Evolutionary conservation across 1,140 invertebrate genomes (phyloP).

Genomic region (Carposina sasakii): DNA sequence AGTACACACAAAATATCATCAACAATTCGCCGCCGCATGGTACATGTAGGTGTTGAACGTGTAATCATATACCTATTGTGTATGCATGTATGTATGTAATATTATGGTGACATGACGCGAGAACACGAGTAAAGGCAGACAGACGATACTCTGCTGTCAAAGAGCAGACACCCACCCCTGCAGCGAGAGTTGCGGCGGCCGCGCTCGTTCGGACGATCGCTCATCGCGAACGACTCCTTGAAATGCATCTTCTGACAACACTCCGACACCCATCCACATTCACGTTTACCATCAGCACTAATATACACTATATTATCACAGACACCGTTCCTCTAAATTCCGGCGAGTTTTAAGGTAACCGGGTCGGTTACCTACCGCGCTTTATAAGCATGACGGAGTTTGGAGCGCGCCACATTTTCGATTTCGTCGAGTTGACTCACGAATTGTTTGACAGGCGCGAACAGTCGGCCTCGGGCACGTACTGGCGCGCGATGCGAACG

Average conservation of each 20-base stretch:
- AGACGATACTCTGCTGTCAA: background rate
- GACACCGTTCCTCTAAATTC: constrained; percentile 38
- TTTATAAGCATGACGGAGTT: constrained; percentile 24
- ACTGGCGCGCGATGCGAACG: constrained; percentile 61
- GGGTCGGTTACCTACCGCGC: constrained; percentile 31
- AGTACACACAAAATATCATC: too few relatives aligned
- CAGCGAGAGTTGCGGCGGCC: constrained; percentile 68
- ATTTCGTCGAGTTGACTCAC: constrained; percentile 30
- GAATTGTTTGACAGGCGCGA: constrained; percentile 49
- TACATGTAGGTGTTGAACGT: too few relatives aligned
- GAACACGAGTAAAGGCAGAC: background rate
- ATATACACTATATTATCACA: constrained; percentile 59
- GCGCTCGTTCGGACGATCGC: constrained; percentile 67
- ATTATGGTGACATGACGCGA: background rate
- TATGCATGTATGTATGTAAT: too few relatives aligned
- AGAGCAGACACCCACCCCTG: constrained; percentile 62
- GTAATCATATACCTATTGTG: background rate
- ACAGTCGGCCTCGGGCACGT: constrained; percentile 59
- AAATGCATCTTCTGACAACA: constrained; percentile 69
- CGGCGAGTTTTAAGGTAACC: too few relatives aligned
- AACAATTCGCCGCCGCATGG: too few relatives aligned
- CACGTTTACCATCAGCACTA: constrained; percentile 62
- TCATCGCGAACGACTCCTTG: constrained; percentile 70
- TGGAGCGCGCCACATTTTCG: constrained; percentile 46
- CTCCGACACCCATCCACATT: constrained; percentile 62